Evolutionary conservation across 1,140 invertebrate genomes (phyloP), one percentile per base, ranked within the genome.

Genomic region (Mamestra configurata): DNA sequence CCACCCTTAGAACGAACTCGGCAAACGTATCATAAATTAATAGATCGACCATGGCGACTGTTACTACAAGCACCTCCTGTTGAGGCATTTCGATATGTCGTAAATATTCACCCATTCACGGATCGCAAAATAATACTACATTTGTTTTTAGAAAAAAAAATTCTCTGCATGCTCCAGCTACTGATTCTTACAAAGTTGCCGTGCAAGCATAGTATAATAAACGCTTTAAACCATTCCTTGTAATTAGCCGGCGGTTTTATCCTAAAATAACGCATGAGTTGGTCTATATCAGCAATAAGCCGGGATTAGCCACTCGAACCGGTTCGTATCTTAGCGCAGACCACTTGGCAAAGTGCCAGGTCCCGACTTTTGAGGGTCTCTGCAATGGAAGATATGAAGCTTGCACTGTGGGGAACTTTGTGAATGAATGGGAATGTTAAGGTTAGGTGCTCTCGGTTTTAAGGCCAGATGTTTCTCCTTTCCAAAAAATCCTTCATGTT

Each of bases 221-320:
- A 70, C 66, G 13, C 40, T 64, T 68, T 22, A 27, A 68, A 46
- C 13, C 20, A 18, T 24, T 6, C 20, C 15, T 15, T 6, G 20
- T 68, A 68, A 68, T 68, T 68, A 68, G 20, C 37, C 4, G 37
- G 37, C 13, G 64, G 64, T 68, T 68, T 68, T 68, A 68, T 68
- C 64, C 64, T 68, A 27, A 68, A 68, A 68, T 68, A 68, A 68
- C 64, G 64, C 64, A 68, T 68, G 64, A 68, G 20, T 68, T 46
- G 22, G 37, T 68, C 64, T 68, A 49, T 68, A 68, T 68, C 64
- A 68, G 64, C 64, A 46, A 68, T 68, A 68, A 68, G 64, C 64
- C 40, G 64, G 64, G 64, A 68, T 68, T 68, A 68, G 64, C 64
- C 40, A 68, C 64, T 68, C 64, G 64, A 68, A 49, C 27, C 20